Conservation (phyloP, 2,888 invertebrate genomes). For the Pristionchus maxplancki region DNA sequence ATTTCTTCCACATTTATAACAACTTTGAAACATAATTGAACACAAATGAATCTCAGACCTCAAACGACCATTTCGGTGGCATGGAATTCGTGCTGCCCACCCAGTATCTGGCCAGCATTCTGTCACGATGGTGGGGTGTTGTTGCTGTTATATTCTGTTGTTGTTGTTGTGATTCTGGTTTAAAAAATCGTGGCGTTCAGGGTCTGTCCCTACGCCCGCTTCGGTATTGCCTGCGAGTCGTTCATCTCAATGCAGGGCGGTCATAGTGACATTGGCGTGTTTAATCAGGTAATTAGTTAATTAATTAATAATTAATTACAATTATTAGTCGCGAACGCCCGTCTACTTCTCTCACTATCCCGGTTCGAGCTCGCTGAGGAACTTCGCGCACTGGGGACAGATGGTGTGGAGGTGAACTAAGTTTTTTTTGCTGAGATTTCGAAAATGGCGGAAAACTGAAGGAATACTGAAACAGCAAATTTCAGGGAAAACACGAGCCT, state of each 20-base stretch:
- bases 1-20: no score
- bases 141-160: neutral
- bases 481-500: neutral
- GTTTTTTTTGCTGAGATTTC: neutral
- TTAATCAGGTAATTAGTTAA: conserved; percentile 5
- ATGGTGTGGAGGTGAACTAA: conserved; percentile 29
- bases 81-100: conserved; percentile 45
- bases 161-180: no score
- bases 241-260: conserved; percentile 41
- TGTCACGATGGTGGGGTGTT: neutral
- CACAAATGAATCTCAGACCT: neutral
- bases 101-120: neutral
- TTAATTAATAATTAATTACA: neutral
- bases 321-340: neutral
- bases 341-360: conserved; percentile 50
- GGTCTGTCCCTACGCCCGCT: neutral
- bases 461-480: no score
- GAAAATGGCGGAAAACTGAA: neutral
- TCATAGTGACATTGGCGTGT: neutral
- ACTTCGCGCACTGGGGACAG: conserved; percentile 49
- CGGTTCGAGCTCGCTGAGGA: conserved; percentile 33
- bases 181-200: neutral
- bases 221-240: neutral
- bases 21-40: neutral
- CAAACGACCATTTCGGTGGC: conserved; percentile 6